These are phyloP conservation scores for Sclerurus mexicanus DNA, from an alignment of 2,113 vertebrate species.

Conservation along the genomic window DNA sequence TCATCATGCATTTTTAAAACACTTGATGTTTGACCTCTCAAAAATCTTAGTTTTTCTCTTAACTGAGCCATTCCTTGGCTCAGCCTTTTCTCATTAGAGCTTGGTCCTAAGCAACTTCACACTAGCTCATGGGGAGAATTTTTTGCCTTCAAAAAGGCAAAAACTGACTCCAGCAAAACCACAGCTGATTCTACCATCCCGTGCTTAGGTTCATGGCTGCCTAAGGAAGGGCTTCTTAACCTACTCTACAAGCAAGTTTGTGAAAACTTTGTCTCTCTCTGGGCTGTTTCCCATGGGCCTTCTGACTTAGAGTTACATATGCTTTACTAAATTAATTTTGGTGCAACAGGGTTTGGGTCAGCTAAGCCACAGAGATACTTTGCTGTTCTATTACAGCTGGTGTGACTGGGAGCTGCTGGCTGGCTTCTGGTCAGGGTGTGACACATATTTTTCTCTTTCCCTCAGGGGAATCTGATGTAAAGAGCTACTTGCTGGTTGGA, in stretches of 20 bases:
- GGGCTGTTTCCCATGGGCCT: not conserved
- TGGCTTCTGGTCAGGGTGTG: not conserved
- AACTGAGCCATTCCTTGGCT: not conserved
- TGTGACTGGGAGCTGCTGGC: not conserved
- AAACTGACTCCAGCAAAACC: not conserved
- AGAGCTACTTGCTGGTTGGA: not conserved
- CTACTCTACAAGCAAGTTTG: not conserved
- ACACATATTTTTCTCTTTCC: not conserved
- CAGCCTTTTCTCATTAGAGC: not conserved
- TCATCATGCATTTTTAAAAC: not conserved
- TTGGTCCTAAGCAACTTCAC: not conserved
- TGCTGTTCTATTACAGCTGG: not conserved
- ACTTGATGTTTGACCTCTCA: not conserved
- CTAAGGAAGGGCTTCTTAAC: not conserved
- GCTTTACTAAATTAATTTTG: not conserved
- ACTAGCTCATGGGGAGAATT: not conserved
- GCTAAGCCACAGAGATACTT: not conserved
- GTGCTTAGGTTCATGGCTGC: not conserved
- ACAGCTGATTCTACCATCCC: not conserved
- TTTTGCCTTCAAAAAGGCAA: not conserved
- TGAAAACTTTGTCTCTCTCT: not conserved
- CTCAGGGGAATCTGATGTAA: not conserved
- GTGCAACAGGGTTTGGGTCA: not conserved
- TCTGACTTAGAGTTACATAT: not conserved
- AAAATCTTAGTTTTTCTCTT: not conserved